Evolutionary conservation across 1,140 invertebrate species (phyloP), one percentile per base, ranked within the genome.

Genomic region (Atopsyche davidsoni): DNA sequence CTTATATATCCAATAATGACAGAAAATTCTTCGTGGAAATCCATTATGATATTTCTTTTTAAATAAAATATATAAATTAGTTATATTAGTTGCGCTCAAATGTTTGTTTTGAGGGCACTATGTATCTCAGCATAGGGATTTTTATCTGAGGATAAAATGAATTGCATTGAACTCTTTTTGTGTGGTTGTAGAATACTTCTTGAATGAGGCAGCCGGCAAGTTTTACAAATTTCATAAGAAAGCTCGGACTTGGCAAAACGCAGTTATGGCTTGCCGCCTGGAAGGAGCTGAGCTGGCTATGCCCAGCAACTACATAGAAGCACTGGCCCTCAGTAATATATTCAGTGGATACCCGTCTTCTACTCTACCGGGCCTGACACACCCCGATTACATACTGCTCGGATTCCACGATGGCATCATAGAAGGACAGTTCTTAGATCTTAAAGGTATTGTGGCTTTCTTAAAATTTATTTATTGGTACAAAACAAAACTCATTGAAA

Each of bases 151-250:
- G n/a, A n/a, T n/a, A n/a, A n/a, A n/a, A n/a, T n/a, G n/a, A n/a
- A n/a, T n/a, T n/a, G n/a, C n/a, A n/a, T n/a, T n/a, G n/a, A n/a
- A n/a, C n/a, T n/a, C n/a, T n/a, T n/a, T n/a, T n/a, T n/a, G n/a
- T n/a, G n/a, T n/a, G n/a, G n/a, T n/a, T 40, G 2, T 13, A 42
- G 25, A 28, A 13, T 48, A 48, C 22, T 16, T 28, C n/a, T 17
- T 18, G 24, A 18, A 48, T 9, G 17, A 35, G 9, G 36, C 39
- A 3, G 35, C 41, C 4, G n/a, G 34, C 11, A 16, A 18, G 10
- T 10, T 19, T 14, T 48, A 48, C 21, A 48, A 48, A 31, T 48
- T 48, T 19, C 46, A 48, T 31, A 25, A 11, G 23, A 4, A 40
- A 18, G 36, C 46, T 40, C 10, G 16, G 14, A 39, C 24, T 9